Conservation (phyloP, 1,140 invertebrate species). For the Drosophila micromelanica region DNA sequence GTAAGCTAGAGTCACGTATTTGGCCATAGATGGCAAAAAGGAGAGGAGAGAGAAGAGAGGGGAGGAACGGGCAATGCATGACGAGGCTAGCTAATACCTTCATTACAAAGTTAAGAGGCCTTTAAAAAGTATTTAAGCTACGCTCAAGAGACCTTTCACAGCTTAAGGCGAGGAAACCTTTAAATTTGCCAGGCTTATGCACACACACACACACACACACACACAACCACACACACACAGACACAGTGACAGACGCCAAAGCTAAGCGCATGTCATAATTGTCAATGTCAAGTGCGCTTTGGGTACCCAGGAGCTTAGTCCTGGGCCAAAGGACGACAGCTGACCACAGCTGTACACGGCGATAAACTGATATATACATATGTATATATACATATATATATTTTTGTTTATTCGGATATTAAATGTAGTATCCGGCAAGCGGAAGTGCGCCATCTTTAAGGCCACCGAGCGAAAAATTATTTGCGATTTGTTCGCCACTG, state of each 20-base stretch:
- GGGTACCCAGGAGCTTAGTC: slow-evolving; percentile 20
- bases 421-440: slow-evolving; percentile 44
- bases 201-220: slow-evolving; percentile 10
- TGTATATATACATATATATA: neutral
- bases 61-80: neutral
- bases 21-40: too few relatives aligned
- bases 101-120: slow-evolving; percentile 10
- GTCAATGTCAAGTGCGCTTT: slow-evolving; percentile 64
- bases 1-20: too few relatives aligned
- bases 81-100: slow-evolving; percentile 3
- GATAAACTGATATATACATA: neutral
- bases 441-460: slow-evolving; percentile 58
- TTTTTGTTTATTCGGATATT: slow-evolving; percentile 38
- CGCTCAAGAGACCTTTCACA: slow-evolving; percentile 25
- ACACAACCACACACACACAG: slow-evolving; percentile 5
- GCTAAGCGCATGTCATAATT: slow-evolving; percentile 72
- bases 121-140: slow-evolving; percentile 33
- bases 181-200: slow-evolving; percentile 20
- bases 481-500: slow-evolving; percentile 26
- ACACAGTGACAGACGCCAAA: slow-evolving; percentile 22
- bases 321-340: slow-evolving; percentile 9
- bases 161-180: slow-evolving; percentile 26
- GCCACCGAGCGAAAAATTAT: slow-evolving; percentile 17
- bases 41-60: too few relatives aligned
- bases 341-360: slow-evolving; percentile 31